Conservation (phyloP, 2,888 invertebrate species). For the Ophioninae sp. region DNA sequence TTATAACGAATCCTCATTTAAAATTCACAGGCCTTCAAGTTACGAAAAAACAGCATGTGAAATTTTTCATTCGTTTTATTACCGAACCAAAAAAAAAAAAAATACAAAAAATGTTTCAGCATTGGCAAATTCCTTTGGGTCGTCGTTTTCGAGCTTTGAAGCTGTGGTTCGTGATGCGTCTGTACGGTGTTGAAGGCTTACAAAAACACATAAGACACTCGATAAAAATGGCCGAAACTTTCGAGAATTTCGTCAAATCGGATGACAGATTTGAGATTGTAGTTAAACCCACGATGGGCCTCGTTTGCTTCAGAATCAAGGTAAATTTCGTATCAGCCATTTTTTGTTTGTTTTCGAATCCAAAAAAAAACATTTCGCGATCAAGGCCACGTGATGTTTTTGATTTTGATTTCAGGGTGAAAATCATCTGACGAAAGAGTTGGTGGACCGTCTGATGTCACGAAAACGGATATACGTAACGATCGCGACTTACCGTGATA, state of each 20-base stretch:
- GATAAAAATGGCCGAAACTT: constrained; percentile 88
- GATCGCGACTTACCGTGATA: constrained; percentile 87
- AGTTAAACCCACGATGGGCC: constrained; percentile 87
- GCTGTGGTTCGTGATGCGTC: constrained; percentile 95
- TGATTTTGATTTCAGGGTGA: constrained; percentile 82
- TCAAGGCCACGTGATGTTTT: not conserved
- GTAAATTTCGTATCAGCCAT: constrained; percentile 80
- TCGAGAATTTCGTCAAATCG: constrained; percentile 86
- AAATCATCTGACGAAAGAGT: constrained; percentile 86
- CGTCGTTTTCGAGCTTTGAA: constrained; percentile 94
- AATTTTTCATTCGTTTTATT: not conserved
- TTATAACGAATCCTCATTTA: constrained; percentile 22
- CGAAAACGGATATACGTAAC: constrained; percentile 92
- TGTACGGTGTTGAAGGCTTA: constrained; percentile 91
- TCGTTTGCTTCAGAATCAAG: constrained; percentile 95
- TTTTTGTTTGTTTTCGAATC: too few species aligned
- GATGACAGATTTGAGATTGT: constrained; percentile 92
- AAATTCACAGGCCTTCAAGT: not conserved
- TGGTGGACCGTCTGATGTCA: constrained; percentile 88
- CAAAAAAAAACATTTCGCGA: too few species aligned
- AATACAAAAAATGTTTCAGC: constrained; percentile 80
- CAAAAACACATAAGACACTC: constrained; percentile 90
- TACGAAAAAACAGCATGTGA: not conserved
- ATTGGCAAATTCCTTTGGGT: constrained; percentile 94
- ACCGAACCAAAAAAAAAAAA: not conserved